A percentile compares a stretch with the other conserved stretches of the same genome.
phyloP scores from a whole-genome alignment of 2,797 vertebrate genomes.

The Mus spretus region DNA sequence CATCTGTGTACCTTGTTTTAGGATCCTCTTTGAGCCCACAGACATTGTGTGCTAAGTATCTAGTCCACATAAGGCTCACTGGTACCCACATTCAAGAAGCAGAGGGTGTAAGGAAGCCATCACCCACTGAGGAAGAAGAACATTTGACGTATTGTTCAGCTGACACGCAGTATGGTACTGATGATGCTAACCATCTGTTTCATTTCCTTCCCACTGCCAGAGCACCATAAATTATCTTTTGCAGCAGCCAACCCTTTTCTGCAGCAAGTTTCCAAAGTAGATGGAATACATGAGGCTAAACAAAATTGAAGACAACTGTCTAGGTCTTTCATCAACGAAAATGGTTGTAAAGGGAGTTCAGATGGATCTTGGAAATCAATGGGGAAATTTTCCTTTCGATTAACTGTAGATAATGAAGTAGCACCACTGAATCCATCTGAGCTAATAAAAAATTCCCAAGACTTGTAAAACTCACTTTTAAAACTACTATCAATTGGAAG shows the following conservation, averaged over 20 bases:
- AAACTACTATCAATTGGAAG: neutral
- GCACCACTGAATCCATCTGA: neutral
- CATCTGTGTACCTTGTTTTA: neutral
- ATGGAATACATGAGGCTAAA: neutral
- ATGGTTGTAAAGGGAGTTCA: neutral
- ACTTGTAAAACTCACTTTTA: neutral
- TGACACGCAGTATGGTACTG: neutral
- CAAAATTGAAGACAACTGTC: neutral
- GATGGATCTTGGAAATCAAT: neutral
- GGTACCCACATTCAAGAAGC: neutral
- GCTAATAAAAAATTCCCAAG: constrained; percentile 15
- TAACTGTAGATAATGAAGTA: constrained; percentile 31
- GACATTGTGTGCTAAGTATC: neutral
- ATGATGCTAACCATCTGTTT: constrained; percentile 54
- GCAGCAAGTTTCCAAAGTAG: neutral
- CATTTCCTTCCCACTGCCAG: constrained; percentile 18
- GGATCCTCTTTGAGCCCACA: neutral
- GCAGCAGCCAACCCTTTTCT: neutral
- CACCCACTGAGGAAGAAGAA: constrained; percentile 12
- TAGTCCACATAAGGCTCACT: neutral
- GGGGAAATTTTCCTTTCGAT: neutral
- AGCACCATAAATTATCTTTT: constrained; percentile 33
- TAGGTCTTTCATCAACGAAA: neutral
- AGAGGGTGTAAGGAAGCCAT: constrained; percentile 5
- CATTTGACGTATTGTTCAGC: constrained; percentile 12